These are phyloP conservation scores for Bombyx huttoni DNA, from an alignment of 2,888 invertebrate genomes.

Conservation along the genomic window DNA sequence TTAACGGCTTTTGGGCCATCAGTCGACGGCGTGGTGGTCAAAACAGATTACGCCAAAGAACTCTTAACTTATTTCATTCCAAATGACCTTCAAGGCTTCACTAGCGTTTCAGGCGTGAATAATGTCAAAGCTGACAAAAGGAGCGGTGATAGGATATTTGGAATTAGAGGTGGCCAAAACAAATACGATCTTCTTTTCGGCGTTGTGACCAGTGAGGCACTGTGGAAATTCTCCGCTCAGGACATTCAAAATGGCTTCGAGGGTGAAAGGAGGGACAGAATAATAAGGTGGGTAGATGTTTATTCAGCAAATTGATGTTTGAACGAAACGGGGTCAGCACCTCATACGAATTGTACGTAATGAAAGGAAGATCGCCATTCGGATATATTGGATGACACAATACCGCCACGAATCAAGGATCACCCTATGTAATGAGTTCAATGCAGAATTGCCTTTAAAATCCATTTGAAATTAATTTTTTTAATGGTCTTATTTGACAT, in stretches of 20 bases:
- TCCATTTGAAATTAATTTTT: not conserved
- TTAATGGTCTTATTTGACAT: not conserved
- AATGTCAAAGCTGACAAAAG: conserved; percentile 74
- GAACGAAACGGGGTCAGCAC: conserved; percentile 21
- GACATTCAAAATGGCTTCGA: conserved; percentile 91
- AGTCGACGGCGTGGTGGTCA: conserved; percentile 94
- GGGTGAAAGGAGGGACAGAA: conserved; percentile 89
- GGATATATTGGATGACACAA: conserved; percentile 14
- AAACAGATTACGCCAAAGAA: conserved; percentile 88
- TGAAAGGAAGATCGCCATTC: conserved; percentile 25
- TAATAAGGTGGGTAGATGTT: conserved; percentile 75
- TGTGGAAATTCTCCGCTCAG: conserved; percentile 90
- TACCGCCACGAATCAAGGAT: conserved; percentile 2
- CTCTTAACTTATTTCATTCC: conserved; percentile 80
- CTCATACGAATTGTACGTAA: conserved; percentile 30
- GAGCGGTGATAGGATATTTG: conserved; percentile 74
- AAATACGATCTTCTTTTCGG: conserved; percentile 92
- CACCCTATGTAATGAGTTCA: not conserved
- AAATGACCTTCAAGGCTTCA: conserved; percentile 75
- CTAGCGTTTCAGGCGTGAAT: conserved; percentile 73
- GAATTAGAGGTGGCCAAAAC: conserved; percentile 70
- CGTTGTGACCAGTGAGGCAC: conserved; percentile 91
- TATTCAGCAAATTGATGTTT: conserved; percentile 58
- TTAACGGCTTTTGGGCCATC: conserved; percentile 93
- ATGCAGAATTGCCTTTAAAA: not conserved